Percentiles rank a stretch among this genome's conserved stretches.
Conservation (phyloP, 92 coral and sea anemone genomes). For the Desmophyllum pertusum region DNA sequence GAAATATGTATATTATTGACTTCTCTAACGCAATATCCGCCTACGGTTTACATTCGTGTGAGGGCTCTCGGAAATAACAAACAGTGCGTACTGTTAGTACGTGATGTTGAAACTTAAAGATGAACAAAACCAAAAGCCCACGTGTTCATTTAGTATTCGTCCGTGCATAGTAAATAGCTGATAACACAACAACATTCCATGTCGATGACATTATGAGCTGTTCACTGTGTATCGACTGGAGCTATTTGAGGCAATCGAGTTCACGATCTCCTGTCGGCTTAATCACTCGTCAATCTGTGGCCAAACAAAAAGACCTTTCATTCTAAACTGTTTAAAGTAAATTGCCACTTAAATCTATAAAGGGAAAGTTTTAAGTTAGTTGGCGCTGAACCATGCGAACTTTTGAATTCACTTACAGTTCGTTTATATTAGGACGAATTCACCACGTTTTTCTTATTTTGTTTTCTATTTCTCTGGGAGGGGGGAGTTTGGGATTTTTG, state of each 20-base stretch:
- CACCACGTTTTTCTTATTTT: no score
- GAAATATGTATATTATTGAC: not conserved
- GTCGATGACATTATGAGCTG: not conserved
- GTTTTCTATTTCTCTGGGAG: no score
- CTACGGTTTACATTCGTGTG: not conserved
- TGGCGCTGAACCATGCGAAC: not conserved
- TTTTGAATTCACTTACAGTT: not conserved
- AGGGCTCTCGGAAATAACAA: conserved; percentile 30
- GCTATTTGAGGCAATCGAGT: not conserved
- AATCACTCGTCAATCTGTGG: not conserved
- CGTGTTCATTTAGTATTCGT: not conserved
- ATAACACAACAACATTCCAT: no score
- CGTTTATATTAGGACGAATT: not conserved
- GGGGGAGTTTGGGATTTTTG: no score
- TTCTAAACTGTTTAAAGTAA: conserved; percentile 2
- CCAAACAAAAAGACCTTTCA: conserved; percentile 4
- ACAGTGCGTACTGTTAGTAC: not conserved
- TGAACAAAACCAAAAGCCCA: not conserved
- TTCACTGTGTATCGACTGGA: not conserved
- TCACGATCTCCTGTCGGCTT: not conserved
- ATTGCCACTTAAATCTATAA: conserved; percentile 11
- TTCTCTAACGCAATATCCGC: conserved; percentile 33
- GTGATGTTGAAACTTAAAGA: conserved; percentile 19
- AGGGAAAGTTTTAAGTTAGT: not conserved
- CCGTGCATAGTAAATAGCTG: not conserved